A percentile compares a stretch with the other conserved stretches of the same genome.
Evolutionary conservation across 2,888 invertebrate species (phyloP).

Genomic region (Philereme vetulata): DNA sequence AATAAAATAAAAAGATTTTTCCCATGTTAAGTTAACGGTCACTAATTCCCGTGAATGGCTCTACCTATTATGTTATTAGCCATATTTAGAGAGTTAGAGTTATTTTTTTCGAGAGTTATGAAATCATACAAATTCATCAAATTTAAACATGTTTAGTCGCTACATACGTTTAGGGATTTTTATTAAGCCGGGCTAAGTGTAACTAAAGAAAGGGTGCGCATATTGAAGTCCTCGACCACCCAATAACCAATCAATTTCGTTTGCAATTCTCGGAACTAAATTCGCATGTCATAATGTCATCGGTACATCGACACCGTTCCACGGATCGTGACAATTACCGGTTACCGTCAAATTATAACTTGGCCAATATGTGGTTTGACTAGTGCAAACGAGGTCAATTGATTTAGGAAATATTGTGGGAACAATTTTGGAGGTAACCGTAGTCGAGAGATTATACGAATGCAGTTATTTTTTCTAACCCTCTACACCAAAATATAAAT

Average conservation of each 20-base stretch:
- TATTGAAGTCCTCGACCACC: conserved; percentile 8
- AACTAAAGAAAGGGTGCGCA: not conserved
- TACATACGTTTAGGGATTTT: no score
- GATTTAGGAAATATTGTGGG: conserved; percentile 24
- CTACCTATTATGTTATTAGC: no score
- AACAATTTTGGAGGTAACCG: conserved; percentile 5
- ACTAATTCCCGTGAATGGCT: no score
- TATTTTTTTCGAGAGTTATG: no score
- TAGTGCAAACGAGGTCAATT: conserved; percentile 22
- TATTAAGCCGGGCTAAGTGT: no score
- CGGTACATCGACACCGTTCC: conserved; percentile 45
- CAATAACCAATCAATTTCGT: conserved; percentile 34
- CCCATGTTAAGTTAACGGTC: no score
- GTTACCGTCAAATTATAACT: conserved; percentile 28
- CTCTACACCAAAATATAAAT: no score
- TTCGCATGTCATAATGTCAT: conserved; percentile 47
- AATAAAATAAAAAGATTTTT: no score
- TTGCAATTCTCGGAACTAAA: conserved; percentile 40
- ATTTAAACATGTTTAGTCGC: no score
- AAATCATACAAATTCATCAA: no score
- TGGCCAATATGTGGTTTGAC: conserved; percentile 28
- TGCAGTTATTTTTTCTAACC: no score
- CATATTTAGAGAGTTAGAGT: no score
- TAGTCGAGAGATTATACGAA: not conserved
- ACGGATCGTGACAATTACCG: conserved; percentile 40